Conservation (phyloP, 2,888 invertebrate genomes). For the Cephalotes varians region DNA sequence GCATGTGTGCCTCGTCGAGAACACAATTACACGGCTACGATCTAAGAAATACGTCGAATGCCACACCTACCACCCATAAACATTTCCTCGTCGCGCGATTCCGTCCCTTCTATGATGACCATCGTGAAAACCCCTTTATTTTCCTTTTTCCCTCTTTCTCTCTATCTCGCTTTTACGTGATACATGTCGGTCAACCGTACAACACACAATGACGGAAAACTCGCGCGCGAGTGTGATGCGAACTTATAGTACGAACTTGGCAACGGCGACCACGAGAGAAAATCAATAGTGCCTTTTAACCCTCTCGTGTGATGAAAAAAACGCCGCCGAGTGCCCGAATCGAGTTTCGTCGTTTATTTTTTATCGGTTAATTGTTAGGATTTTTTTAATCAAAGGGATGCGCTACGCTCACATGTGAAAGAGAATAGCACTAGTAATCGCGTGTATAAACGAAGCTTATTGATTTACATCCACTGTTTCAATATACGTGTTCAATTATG, state of each 20-base stretch:
- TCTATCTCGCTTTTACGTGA: not conserved
- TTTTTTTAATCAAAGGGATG: not conserved
- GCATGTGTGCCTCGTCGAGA: not conserved
- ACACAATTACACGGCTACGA: conserved; percentile 12
- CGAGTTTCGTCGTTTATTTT: conserved; percentile 30
- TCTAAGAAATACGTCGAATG: conserved; percentile 23
- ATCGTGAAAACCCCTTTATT: not conserved
- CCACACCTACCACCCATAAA: conserved; percentile 2
- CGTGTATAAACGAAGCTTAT: conserved; percentile 28
- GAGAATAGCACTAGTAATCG: conserved; percentile 8
- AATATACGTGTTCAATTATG: not conserved
- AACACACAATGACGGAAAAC: conserved; percentile 30
- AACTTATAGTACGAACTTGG: conserved; percentile 37
- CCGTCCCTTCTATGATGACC: not conserved
- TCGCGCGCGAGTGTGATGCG: conserved; percentile 21
- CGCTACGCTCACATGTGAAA: not conserved
- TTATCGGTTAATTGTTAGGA: conserved; percentile 25
- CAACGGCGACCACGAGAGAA: conserved; percentile 34
- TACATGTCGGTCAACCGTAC: not conserved
- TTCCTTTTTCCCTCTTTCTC: not conserved
- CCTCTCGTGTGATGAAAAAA: conserved; percentile 21
- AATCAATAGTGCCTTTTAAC: conserved; percentile 47
- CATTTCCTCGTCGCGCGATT: not conserved
- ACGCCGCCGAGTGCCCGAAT: not conserved
- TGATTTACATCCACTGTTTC: conserved; percentile 29